phyloP scores from a whole-genome alignment of 2,113 vertebrate genomes.

The Mesitornis unicolor region DNA sequence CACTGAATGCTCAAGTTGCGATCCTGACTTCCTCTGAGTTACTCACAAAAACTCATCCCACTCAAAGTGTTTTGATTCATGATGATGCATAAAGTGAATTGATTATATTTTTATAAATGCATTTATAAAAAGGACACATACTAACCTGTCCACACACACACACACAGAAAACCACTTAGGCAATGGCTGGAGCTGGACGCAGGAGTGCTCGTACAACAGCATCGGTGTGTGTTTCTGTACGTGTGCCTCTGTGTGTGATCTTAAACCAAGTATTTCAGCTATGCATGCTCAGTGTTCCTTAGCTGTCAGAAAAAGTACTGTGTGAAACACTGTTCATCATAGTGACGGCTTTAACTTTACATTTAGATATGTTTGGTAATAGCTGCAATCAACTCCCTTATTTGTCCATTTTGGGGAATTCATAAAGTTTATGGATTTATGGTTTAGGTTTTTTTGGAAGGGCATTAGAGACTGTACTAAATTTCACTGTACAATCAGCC shows the following conservation, averaged over 20 bases:
- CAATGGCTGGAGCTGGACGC: accelerated
- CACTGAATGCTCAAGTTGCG: not conserved
- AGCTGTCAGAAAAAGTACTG: not conserved
- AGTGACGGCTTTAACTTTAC: not conserved
- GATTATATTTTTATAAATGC: not conserved
- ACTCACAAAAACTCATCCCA: not conserved
- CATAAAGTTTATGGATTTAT: not conserved
- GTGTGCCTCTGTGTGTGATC: not conserved
- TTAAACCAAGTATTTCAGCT: not conserved
- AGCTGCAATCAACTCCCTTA: not conserved
- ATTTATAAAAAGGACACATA: not conserved
- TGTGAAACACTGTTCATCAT: not conserved
- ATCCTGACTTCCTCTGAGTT: not conserved
- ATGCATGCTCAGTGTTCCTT: not conserved
- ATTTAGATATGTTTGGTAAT: not conserved
- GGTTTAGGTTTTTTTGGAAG: not conserved
- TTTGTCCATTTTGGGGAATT: not conserved
- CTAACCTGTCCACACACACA: not conserved
- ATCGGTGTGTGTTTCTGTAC: accelerated
- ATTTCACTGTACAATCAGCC: not conserved
- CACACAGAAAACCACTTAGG: no score
- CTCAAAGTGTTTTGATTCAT: not conserved
- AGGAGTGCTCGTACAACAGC: not conserved
- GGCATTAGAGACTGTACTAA: not conserved
- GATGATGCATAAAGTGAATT: not conserved